Percentiles rank a stretch among this genome's conserved stretches.
phyloP scores from a whole-genome alignment of 2,888 invertebrate species.

The Anthrax anthrax region DNA sequence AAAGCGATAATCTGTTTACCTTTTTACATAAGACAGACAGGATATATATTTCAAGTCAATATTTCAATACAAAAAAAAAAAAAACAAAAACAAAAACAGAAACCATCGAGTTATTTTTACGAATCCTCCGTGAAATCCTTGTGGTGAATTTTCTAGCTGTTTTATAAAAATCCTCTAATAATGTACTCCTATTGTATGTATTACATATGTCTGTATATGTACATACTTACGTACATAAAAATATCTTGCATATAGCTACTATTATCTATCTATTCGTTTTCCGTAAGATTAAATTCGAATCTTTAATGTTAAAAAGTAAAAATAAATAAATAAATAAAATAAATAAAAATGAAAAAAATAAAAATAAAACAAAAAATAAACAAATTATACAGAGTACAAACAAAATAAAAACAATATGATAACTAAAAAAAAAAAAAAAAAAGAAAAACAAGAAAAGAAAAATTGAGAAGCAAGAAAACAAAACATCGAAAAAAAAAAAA shows the following conservation, averaged over 20 bases:
- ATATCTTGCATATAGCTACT: too few relatives aligned
- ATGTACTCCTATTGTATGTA: too few relatives aligned
- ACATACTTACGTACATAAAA: too few relatives aligned
- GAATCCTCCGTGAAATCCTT: not conserved
- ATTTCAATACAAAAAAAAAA: not conserved
- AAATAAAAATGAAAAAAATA: not conserved
- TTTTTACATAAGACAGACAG: not conserved
- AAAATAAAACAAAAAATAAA: not conserved
- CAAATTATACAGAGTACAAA: not conserved
- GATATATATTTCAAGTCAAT: not conserved
- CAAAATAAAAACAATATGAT: not conserved
- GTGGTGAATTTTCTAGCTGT: not conserved
- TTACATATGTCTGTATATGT: too few relatives aligned
- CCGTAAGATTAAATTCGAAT: not conserved
- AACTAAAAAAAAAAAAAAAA: not conserved
- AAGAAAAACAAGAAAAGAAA: too few relatives aligned
- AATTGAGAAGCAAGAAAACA: too few relatives aligned
- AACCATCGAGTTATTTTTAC: too few relatives aligned
- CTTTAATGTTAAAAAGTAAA: not conserved
- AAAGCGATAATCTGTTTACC: not conserved
- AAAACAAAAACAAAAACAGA: too few relatives aligned
- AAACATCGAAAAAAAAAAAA: too few relatives aligned
- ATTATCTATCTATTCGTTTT: not conserved
- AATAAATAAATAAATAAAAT: not conserved
- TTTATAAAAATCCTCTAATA: not conserved